Base-by-base conservation (phyloP, 2,797 vertebrate species). In the Natrix natrix region DNA sequence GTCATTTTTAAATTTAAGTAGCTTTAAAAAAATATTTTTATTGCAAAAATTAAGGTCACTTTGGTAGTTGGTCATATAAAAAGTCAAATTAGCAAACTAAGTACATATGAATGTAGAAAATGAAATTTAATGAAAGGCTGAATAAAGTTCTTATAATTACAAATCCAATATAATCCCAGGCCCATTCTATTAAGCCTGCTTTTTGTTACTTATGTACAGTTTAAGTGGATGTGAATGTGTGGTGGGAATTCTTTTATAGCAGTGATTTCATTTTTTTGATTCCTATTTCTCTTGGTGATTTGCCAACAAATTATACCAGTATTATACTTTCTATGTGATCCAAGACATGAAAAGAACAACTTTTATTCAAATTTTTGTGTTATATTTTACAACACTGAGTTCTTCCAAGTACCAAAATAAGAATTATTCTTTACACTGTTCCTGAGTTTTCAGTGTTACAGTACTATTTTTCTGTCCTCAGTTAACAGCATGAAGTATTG, bases 391-490 rank as follows among this genome's bases (percentile, higher is more conserved):
- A 37, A 88, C 83, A 43, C 69, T 28, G 24, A 83, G 11, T 28
- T 17, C 28, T 91, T 16, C 8, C 37, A 28, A 0, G 0, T n/a
- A 89, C 16, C 56, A 93, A 87, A 28, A 83, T 83, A 48, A 48
- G 74, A 48, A 90, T 26, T 91, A 88, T 93, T 61, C 69, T 86
- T 61, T 92, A 89, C 24, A 54, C 87, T 93, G 26, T 90, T 78
- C 83, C 83, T 94, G 87, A 74, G 90, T 28, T 93, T 93, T 94
- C 74, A 88, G 10, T 63, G 37, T 78, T 69, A 24, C 20, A 83
- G 37, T 24, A 88, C 88, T 95, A 95, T 91, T 87, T 91, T 91
- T 56, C 93, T 96, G 92, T 83, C 88, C 74, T 89, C 55, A 12
- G 11, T 74, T 86, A 20, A 83, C 22, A 93, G 4, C 87, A 52